Base-by-base conservation (phyloP, 2,888 invertebrate genomes). In the Miltochrista miniata region DNA sequence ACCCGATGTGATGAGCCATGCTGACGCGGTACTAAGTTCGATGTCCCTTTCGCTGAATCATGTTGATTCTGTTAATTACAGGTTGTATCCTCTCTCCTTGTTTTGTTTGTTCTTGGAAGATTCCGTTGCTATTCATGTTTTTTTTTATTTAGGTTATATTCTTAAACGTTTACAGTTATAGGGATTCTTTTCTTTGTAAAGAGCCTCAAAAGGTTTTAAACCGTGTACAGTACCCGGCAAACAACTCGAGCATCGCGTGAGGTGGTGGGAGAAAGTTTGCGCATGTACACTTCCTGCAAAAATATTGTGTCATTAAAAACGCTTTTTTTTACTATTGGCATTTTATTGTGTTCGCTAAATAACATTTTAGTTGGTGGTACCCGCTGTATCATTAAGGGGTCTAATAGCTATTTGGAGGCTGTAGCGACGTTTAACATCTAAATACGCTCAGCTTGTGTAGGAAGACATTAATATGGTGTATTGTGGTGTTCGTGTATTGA, bases 61-160 rank as follows among this genome's bases (percentile, higher is more conserved):
- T 69, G 70, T 68, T 75, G 78, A 81, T 81, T 86, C 85, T 85
- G 78, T 81, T 72, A 70, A 72, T 68, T 62, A 68, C 63, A 61
- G 72, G 81, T 79, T 79, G 75, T 70, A 74, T 5, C 18, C 18
- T 24, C 72, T 72, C 72, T 68, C 68, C 72, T 78, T 73, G 76
- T 74, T 72, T 24, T 24, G 18, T 24, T n/a, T 24, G 3, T 24
- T 24, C 18, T 24, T 24, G 18, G 5, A 24, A 24, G 53, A 72
- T 74, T 74, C 77, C 64, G 70, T 71, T 64, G 64, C 10, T 3
- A 33, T 18, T 24, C 31, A 33, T 45, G n/a, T n/a, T n/a, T n/a
- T n/a, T n/a, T n/a, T n/a, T n/a, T n/a, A n/a, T n/a, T n/a, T n/a
- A n/a, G n/a, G n/a, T n/a, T n/a, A n/a, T n/a, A n/a, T n/a, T n/a